Percentiles rank a stretch among this genome's conserved stretches.
These are phyloP conservation scores for Chouioia cunea DNA, from an alignment of 2,888 invertebrate species.

Conservation along the genomic window DNA sequence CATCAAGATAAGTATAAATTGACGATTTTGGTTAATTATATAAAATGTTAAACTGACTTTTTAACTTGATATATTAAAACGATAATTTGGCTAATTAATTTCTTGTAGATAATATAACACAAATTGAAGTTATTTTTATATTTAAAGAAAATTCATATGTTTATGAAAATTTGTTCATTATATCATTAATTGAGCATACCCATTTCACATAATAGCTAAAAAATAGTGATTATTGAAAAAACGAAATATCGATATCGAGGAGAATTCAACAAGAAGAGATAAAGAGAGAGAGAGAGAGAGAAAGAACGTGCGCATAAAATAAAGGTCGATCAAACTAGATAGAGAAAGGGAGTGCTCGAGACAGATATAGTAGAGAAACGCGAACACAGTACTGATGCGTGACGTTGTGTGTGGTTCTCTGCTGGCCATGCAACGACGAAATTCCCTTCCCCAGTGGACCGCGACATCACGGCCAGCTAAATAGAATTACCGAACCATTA, in stretches of 20 bases:
- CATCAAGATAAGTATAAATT: too few relatives aligned
- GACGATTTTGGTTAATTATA: too few relatives aligned
- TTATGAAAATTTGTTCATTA: too few relatives aligned
- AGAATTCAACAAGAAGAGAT: background rate
- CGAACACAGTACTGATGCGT: constrained; percentile 43
- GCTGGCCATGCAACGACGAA: constrained; percentile 19
- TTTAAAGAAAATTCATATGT: too few relatives aligned
- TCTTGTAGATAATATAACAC: too few relatives aligned
- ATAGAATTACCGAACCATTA: constrained; percentile 49
- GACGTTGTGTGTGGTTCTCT: constrained; percentile 20
- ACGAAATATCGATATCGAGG: background rate
- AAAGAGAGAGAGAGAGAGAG: background rate
- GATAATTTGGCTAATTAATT: too few relatives aligned
- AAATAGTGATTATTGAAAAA: constrained; percentile 2
- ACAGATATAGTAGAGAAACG: constrained; percentile 8
- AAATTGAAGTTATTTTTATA: too few relatives aligned
- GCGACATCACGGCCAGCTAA: constrained; percentile 48
- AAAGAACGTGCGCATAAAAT: background rate
- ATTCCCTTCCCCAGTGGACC: constrained; percentile 48
- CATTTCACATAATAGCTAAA: too few relatives aligned
- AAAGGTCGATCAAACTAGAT: background rate
- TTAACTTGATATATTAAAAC: too few relatives aligned
- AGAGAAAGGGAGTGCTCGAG: constrained; percentile 6
- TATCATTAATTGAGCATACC: too few relatives aligned
- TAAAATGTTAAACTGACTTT: too few relatives aligned